Evolutionary conservation across 2,888 invertebrate species (phyloP), one percentile per base, ranked within the genome.

Genomic region (Argyra leucocephala): DNA sequence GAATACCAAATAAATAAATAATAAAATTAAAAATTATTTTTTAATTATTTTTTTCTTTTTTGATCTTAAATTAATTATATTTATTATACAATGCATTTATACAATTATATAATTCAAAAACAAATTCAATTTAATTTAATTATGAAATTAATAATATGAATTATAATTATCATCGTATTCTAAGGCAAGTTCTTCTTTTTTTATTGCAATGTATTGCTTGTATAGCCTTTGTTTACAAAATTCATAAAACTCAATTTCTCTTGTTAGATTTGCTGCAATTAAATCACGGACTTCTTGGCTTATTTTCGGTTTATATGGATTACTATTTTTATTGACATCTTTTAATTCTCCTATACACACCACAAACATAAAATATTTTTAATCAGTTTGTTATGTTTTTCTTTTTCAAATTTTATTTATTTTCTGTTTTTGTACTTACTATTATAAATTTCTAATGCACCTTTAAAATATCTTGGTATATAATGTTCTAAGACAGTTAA

Each of bases 201-300:
- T 48, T 18, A 61, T 80, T 0, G 92, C 91, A 57, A 87, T 81
- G 65, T 90, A 84, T 73, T 94, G 93, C 74, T 86, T 82, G 74
- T 93, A 88, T 12, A 94, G 82, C 70, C 93, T 83, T 75, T 93
- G 93, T 71, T 87, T 87, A 76, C 93, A 93, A 77, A 93, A 94
- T 74, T 93, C 89, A 76, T 93, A 94, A 78, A 94, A 93, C 74
- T 94, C 93, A 7, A 93, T 90, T 80, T 94, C 93, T 64, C 88
- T 83, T 0, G 93, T 92, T 74, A 94, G 90, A 79, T 94, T 93
- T 65, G 83, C 85, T 70, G 90, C 83, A 3, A 94, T 88, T 26
- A 93, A 85, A 61, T 91, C 86, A 73, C 91, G 93, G 1, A 93
- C 87, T 72, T 88, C 87, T 70, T 91, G 89, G 59, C 89, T 88